A percentile compares a stretch with the other conserved stretches of the same genome.
Evolutionary conservation across 2,113 vertebrate species (phyloP).

Genomic region (Chauna torquata): DNA sequence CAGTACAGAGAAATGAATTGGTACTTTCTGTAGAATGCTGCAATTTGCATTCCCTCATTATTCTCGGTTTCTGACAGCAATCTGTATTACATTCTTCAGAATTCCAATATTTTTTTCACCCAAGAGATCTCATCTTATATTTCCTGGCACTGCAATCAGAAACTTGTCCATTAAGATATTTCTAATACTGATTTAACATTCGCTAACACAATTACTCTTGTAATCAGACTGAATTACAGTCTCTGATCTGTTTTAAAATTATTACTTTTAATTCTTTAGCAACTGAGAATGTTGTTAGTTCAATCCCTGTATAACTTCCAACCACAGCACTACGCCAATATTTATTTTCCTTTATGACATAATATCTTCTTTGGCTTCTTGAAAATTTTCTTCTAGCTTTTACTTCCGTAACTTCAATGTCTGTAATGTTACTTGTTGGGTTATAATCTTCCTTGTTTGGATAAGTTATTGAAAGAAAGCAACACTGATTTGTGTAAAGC

Average conservation of each 20-base stretch:
- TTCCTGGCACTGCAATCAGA: conserved; percentile 28
- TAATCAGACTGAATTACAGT: conserved; percentile 23
- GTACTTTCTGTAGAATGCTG: conserved; percentile 12
- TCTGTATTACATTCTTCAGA: not conserved
- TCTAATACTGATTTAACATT: conserved; percentile 23
- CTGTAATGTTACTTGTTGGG: not conserved
- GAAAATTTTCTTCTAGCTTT: not conserved
- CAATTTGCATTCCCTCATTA: conserved; percentile 7
- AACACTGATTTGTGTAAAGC: not conserved
- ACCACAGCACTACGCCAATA: not conserved
- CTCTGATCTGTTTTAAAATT: conserved; percentile 1
- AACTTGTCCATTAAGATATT: conserved; percentile 19
- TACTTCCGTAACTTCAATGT: not conserved
- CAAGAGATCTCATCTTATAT: not conserved
- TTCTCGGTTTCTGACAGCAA: not conserved
- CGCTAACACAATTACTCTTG: not conserved
- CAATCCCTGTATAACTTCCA: not conserved
- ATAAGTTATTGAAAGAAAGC: not conserved
- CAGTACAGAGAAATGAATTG: conserved; percentile 24
- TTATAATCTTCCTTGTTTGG: not conserved
- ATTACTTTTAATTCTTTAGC: conserved; percentile 18
- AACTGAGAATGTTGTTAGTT: not conserved
- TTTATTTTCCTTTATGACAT: conserved; percentile 15
- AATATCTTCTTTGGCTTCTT: not conserved
- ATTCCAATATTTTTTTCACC: not conserved